Conservation (phyloP, 2,797 vertebrate genomes). For the Macropus fuliginosus region DNA sequence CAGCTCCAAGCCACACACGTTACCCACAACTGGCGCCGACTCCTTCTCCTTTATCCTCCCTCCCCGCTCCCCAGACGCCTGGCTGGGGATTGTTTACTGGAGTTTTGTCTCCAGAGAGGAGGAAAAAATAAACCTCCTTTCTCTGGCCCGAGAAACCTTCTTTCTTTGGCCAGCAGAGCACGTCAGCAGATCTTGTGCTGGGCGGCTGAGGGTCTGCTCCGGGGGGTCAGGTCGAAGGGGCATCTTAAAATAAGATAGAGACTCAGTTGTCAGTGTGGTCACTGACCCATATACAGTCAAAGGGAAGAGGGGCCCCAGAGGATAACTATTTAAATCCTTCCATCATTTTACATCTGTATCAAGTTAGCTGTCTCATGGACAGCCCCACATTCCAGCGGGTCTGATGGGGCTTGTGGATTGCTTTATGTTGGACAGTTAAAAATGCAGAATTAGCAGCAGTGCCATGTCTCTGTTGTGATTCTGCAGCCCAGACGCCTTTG, state of each 20-base stretch:
- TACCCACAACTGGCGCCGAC: neutral
- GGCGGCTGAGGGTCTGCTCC: neutral
- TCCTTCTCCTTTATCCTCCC: neutral
- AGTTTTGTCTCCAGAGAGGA: neutral
- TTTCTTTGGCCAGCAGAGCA: neutral
- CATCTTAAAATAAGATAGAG: neutral
- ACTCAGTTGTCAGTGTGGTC: neutral
- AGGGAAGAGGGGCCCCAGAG: neutral
- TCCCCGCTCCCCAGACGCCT: neutral
- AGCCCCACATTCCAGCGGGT: neutral
- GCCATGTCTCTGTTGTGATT: fast-evolving
- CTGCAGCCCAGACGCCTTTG: neutral
- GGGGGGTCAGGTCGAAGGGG: fast-evolving
- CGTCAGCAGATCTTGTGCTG: neutral
- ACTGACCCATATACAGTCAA: fast-evolving
- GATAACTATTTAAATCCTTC: constrained; percentile 35
- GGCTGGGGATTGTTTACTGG: neutral
- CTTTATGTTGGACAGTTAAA: neutral
- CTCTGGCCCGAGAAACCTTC: fast-evolving
- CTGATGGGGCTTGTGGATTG: fast-evolving
- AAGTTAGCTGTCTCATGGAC: neutral
- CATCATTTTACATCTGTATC: neutral
- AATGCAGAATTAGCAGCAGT: neutral
- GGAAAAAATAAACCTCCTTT: neutral
- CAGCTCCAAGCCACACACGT: neutral